A percentile compares a stretch with the other conserved stretches of the same genome.
These are phyloP conservation scores for Plusia festucae DNA, from an alignment of 2,888 invertebrate species.

Conservation along the genomic window DNA sequence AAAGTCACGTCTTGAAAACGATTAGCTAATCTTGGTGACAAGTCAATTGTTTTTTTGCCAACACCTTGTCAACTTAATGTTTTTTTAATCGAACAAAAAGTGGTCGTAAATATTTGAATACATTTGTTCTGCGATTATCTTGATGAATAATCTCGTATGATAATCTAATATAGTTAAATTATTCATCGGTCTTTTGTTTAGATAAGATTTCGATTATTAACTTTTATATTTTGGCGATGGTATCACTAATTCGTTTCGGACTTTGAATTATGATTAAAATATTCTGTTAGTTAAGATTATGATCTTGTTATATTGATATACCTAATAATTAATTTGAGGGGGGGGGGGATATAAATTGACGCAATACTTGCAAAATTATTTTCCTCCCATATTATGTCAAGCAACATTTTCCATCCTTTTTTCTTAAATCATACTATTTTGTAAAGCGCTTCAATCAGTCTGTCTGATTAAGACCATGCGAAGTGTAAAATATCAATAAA, in stretches of 20 bases:
- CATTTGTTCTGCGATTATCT: neutral
- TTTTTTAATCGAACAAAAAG: conserved; percentile 41
- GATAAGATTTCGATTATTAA: conserved; percentile 13
- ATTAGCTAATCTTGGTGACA: conserved; percentile 35
- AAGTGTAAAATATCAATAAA: too few relatives aligned
- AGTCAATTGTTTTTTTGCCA: conserved; percentile 31
- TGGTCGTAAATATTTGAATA: conserved; percentile 15
- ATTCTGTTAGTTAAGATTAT: conserved; percentile 1
- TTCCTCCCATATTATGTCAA: too few relatives aligned
- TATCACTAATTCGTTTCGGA: neutral
- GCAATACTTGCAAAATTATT: too few relatives aligned
- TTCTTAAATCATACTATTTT: too few relatives aligned
- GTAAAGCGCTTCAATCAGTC: too few relatives aligned
- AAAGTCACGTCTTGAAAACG: conserved; percentile 21
- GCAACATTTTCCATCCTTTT: too few relatives aligned
- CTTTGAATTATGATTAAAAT: neutral
- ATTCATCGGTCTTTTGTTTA: conserved; percentile 8
- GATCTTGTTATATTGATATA: neutral
- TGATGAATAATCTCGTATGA: neutral
- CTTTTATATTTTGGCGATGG: conserved; percentile 1
- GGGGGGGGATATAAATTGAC: too few relatives aligned
- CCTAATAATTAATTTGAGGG: neutral
- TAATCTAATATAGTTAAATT: conserved; percentile 14
- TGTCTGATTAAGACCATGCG: too few relatives aligned
- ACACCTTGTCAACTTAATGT: conserved; percentile 24